A percentile compares a stretch with the other conserved stretches of the same genome.
phyloP scores from a whole-genome alignment of 2,113 vertebrate genomes.

The Xenopus borealis region DNA sequence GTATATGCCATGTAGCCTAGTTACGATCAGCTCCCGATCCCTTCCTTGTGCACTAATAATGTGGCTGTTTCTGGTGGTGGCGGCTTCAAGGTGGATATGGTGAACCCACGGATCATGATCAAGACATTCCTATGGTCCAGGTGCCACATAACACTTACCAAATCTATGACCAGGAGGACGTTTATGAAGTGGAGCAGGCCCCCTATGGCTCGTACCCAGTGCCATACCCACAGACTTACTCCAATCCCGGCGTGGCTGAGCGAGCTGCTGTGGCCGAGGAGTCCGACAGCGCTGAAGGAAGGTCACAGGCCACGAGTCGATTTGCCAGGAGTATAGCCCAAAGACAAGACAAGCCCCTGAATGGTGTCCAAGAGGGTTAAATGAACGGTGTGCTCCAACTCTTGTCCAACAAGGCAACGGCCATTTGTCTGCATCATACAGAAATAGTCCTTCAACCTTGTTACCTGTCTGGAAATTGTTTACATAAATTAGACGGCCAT shows the following conservation, averaged over 20 bases:
- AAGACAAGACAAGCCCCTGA: constrained; percentile 25
- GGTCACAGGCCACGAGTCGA: constrained; percentile 75
- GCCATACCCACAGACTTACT: constrained; percentile 73
- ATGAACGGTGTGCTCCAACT: constrained; percentile 25
- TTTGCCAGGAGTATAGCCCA: constrained; percentile 58
- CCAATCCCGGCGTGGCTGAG: constrained; percentile 64
- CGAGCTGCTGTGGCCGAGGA: constrained; percentile 71
- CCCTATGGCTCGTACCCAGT: constrained; percentile 71
- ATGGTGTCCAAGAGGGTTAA: constrained; percentile 9
- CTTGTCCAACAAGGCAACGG: constrained; percentile 39
- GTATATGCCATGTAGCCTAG: constrained; percentile 31
- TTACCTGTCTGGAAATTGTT: constrained; percentile 32
- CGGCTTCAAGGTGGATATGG: constrained; percentile 63
- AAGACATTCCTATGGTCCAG: constrained; percentile 75
- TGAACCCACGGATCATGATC: constrained; percentile 64
- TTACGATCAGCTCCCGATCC: constrained; percentile 53
- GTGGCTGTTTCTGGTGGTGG: constrained; percentile 62
- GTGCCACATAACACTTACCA: constrained; percentile 78
- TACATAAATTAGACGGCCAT: constrained; percentile 25
- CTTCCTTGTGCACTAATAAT: constrained; percentile 58
- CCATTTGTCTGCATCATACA: constrained; percentile 41
- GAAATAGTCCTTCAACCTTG: constrained; percentile 1
- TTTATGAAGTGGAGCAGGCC: constrained; percentile 69
- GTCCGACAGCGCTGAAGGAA: constrained; percentile 62
- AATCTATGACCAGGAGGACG: constrained; percentile 68